Conservation (phyloP, 2,113 vertebrate genomes). For the Collichthys lucidus region DNA sequence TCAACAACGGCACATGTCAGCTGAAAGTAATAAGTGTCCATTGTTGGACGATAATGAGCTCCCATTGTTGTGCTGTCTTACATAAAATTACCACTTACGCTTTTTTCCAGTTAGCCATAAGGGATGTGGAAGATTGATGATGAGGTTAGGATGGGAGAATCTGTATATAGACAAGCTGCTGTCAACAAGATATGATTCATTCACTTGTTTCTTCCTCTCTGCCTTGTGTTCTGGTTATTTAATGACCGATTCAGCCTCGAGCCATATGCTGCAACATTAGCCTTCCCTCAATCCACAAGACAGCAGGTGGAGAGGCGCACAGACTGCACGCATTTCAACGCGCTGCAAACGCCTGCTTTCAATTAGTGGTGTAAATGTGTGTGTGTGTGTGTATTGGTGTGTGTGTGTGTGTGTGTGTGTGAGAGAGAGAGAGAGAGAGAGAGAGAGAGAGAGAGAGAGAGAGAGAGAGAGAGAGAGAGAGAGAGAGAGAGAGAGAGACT, state of each 20-base stretch:
- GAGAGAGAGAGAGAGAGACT: background rate
- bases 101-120: constrained; percentile 15
- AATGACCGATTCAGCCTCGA: constrained; percentile 3
- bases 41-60: constrained; percentile 22
- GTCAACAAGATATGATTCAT: constrained; percentile 23
- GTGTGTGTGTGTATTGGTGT: background rate
- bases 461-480: no score
- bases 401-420: background rate
- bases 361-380: constrained; percentile 43
- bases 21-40: constrained; percentile 45
- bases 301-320: constrained; percentile 55
- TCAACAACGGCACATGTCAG: constrained; percentile 20
- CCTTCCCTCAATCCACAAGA: constrained; percentile 12
- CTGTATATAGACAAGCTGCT: background rate
- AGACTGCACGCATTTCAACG: constrained; percentile 19
- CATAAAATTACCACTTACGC: background rate
- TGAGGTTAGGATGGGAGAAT: background rate
- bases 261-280: constrained; percentile 33
- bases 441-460: no score
- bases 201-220: background rate
- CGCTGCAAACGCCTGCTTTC: constrained; percentile 47
- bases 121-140: constrained; percentile 4
- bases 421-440: no score
- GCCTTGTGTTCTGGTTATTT: background rate
- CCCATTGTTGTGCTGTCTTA: constrained; percentile 11